A percentile compares a stretch with the other conserved stretches of the same genome.
Evolutionary conservation across 2,113 vertebrate species (phyloP).

Genomic region (Cromileptes altivelis): DNA sequence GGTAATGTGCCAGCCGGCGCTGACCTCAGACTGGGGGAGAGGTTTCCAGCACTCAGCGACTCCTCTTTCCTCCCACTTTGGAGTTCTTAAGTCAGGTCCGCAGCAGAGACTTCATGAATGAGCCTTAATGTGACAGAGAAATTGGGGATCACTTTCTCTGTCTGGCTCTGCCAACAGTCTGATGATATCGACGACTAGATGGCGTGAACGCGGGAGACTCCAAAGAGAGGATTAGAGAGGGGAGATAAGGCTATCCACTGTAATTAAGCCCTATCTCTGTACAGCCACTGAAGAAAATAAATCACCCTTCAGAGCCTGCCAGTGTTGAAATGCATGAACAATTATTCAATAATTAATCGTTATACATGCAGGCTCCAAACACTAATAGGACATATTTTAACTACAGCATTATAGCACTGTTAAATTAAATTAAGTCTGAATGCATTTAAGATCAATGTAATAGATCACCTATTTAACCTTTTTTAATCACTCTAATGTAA

Average conservation of each 20-base stretch:
- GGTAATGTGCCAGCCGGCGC: conserved; percentile 46
- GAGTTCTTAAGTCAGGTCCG: conserved; percentile 63
- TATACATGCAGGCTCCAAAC: conserved; percentile 89
- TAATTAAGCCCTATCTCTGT: conserved; percentile 87
- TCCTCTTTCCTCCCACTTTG: conserved; percentile 59
- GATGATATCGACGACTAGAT: conserved; percentile 76
- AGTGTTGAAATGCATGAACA: conserved; percentile 90
- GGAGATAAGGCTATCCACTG: conserved; percentile 87
- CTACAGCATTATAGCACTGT: conserved; percentile 87
- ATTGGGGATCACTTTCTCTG: conserved; percentile 74
- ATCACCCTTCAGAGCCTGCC: conserved; percentile 88
- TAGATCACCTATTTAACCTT: conserved; percentile 86
- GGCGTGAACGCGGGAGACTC: conserved; percentile 67
- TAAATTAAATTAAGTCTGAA: conserved; percentile 90
- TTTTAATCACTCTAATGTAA: conserved; percentile 84
- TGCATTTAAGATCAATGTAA: conserved; percentile 87
- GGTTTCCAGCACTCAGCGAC: conserved; percentile 41
- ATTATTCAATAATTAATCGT: conserved; percentile 95
- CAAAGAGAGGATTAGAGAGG: conserved; percentile 77
- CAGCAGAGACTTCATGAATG: conserved; percentile 68
- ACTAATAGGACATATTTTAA: conserved; percentile 90
- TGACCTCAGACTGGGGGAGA: conserved; percentile 54
- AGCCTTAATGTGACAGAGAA: conserved; percentile 75
- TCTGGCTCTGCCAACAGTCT: conserved; percentile 68
- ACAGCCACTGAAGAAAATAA: conserved; percentile 86